A percentile compares a stretch with the other conserved stretches of the same genome.
phyloP scores from a whole-genome alignment of 2,797 vertebrate genomes.

The Pelochelys cantorii region DNA sequence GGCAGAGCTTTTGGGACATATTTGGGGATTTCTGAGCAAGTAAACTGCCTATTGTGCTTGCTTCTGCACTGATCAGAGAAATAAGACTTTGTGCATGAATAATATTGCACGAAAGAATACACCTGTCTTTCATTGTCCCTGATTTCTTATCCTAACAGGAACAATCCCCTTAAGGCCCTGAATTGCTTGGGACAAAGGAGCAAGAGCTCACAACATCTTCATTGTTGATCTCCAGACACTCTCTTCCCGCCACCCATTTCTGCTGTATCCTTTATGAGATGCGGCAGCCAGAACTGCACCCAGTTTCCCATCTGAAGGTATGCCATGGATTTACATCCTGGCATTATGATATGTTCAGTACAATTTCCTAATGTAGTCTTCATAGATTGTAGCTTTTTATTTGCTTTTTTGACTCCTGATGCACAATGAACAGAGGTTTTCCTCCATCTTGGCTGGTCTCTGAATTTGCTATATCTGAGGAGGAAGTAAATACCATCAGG shows the following conservation, averaged over 20 bases:
- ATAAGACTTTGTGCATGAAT: not conserved
- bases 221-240: not conserved
- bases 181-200: not conserved
- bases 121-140: not conserved
- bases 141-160: not conserved
- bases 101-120: not conserved
- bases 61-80: not conserved
- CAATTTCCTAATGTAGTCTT: not conserved
- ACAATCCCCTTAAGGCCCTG: not conserved
- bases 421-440: not conserved
- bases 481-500: not conserved
- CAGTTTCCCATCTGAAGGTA: not conserved
- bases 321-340: fast-evolving
- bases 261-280: not conserved
- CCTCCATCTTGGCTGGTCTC: not conserved
- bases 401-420: not conserved
- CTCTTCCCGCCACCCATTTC: not conserved
- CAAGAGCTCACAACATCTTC: not conserved
- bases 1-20: not conserved
- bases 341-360: not conserved
- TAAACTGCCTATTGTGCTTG: not conserved
- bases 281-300: not conserved
- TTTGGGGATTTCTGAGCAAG: not conserved
- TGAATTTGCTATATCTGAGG: not conserved
- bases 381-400: not conserved